Evolutionary conservation across 2,113 vertebrate species (phyloP), one percentile per base, ranked within the genome.

Genomic region (Amia ocellicauda): DNA sequence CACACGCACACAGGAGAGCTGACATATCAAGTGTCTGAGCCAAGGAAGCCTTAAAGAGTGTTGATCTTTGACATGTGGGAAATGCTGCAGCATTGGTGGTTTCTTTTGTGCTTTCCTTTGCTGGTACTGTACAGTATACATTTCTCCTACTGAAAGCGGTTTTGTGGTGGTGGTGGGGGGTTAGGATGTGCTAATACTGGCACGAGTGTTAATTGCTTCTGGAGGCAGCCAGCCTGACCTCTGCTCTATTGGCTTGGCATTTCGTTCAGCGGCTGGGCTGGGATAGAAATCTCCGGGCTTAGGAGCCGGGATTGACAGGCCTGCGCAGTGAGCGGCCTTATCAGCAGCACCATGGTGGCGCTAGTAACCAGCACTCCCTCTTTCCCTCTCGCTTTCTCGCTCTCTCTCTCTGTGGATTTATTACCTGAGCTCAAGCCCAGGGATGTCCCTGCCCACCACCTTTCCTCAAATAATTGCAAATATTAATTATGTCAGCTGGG

Each of bases 401-500:
- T 49, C 23, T 19, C 51, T 28, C 3, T 23, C 3, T 31, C 29
- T 66, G 69, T 70, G 82, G 79, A 87, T 88, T 87, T 85, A 86
- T 79, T 76, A 82, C 76, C 59, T 69, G 64, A 62, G 67, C 74
- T 63, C 23, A 56, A 68, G 80, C 69, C 76, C 78, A 31, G 68
- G 84, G 82, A 85, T 85, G 79, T 80, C 80, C 84, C 77, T 76
- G 71, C 80, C 81, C 81, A 83, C 84, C 78, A 74, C 75, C 83
- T 72, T 78, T 75, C 84, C 79, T 68, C 88, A 85, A 88, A 88
- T 89, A 87, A 88, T 87, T 85, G 85, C 85, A 82, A 87, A 87
- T 88, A 90, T 88, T 87, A 88, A 89, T 89, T 87, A 86, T 88
- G 82, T 79, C 80, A 86, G 81, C 71, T 70, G 73, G 78, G 78